Percentiles rank a stretch among this genome's conserved stretches.
phyloP scores from a whole-genome alignment of 2,797 vertebrate genomes.

The Enteromius trimaculatus region DNA sequence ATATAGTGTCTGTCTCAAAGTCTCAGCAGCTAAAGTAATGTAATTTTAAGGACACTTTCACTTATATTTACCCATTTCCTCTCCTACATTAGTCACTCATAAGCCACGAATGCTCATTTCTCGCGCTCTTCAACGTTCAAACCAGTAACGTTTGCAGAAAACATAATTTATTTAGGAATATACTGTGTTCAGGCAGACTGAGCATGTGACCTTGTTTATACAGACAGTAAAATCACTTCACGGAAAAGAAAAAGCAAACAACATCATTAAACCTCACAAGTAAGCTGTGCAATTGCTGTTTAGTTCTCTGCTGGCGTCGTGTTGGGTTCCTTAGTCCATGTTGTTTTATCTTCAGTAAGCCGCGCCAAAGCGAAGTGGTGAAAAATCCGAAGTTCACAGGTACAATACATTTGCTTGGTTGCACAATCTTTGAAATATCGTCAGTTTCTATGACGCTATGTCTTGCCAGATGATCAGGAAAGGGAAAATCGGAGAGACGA shows the following conservation, averaged over 20 bases:
- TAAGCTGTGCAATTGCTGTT: conserved; percentile 42
- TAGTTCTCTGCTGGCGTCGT: conserved; percentile 60
- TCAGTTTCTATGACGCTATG: conserved; percentile 15
- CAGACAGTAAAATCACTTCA: conserved; percentile 77
- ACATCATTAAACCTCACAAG: conserved; percentile 45
- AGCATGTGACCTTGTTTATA: conserved; percentile 67
- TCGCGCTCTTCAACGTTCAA: conserved; percentile 65
- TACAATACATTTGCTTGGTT: conserved; percentile 27
- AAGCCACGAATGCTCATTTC: background rate
- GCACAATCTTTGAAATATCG: conserved; percentile 21
- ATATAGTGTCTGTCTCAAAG: background rate
- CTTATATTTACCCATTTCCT: background rate
- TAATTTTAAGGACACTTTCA: conserved; percentile 16
- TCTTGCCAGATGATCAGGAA: conserved; percentile 30
- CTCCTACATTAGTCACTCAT: background rate
- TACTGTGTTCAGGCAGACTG: conserved; percentile 80
- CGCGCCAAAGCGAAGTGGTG: conserved; percentile 24
- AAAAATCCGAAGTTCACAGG: conserved; percentile 33
- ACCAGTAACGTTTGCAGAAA: conserved; percentile 38
- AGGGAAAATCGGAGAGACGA: background rate
- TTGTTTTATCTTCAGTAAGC: conserved; percentile 29
- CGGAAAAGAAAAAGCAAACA: conserved; percentile 60
- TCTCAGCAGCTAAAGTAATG: too few relatives aligned
- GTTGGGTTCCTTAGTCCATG: conserved; percentile 54
- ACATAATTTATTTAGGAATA: conserved; percentile 67